Base-by-base conservation (phyloP, 2,888 invertebrate genomes). In the Lochmaea capreae region DNA sequence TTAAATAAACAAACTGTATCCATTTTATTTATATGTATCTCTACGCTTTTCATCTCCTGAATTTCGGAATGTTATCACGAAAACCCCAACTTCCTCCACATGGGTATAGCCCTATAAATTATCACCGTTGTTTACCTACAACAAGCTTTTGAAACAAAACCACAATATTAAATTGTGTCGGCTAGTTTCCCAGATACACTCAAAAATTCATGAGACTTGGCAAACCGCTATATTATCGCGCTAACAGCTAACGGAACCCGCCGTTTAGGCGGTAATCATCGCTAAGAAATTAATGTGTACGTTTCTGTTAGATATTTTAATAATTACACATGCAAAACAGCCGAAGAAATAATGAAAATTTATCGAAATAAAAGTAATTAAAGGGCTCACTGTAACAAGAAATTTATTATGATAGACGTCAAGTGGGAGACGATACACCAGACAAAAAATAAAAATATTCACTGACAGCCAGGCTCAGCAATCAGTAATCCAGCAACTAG, bases 151-250 rank as follows among this genome's bases (percentile, higher is more conserved):
- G 67, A 69, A 62, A 72, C 72, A 76, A 63, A 70, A 78, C 78
- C 78, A 58, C 78, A 67, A 73, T 75, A 75, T 78, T 76, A 76
- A 76, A 78, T 76, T 72, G 73, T 73, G 68, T 72, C 70, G 74
- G 72, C 77, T 76, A 77, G 74, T 74, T 71, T 75, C 52, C 77
- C 74, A 52, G 54, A 65, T 14, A 33, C 69, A 26, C 70, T 75
- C 72, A 70, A 76, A 78, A 78, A 76, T 78, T 78, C 78, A 78
- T 76, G 75, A 74, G 70, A 65, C 42, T 54, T 68, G 77, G 74
- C 63, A 74, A 73, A 77, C 76, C 76, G 75, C 61, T 59, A 39
- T 39, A 61, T 71, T 70, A 70, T 70, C 46, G 70, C 57, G 65
- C 22, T 65, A 70, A 70, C 63, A 70, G 65, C 43, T 65, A 33